phyloP scores from a whole-genome alignment of 2,113 vertebrate genomes.

The Nothoprocta perdicaria region DNA sequence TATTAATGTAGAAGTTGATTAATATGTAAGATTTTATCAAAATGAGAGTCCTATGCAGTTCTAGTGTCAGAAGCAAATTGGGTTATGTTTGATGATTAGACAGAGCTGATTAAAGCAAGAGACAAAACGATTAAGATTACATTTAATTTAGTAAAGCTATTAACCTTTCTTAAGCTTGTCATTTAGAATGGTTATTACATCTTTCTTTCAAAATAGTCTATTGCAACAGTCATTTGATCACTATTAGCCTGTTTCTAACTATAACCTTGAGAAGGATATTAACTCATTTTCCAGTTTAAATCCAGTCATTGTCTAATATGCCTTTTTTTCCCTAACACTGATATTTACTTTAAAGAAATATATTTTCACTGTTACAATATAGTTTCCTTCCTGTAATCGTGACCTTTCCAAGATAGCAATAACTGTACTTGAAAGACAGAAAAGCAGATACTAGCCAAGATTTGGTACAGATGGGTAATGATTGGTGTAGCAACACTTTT shows the following conservation, averaged over 20 bases:
- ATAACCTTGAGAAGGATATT: not conserved
- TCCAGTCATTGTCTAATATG: not conserved
- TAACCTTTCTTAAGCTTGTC: not conserved
- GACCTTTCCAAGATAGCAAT: not conserved
- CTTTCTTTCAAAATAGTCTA: not conserved
- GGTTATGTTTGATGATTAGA: not conserved
- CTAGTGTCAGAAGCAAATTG: not conserved
- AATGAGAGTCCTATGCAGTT: not conserved
- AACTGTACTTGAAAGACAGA: not conserved
- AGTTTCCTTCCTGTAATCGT: not conserved
- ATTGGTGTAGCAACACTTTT: not conserved
- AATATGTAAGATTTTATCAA: slow-evolving; percentile 28
- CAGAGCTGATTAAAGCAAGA: not conserved
- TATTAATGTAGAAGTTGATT: not conserved
- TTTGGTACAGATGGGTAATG: not conserved
- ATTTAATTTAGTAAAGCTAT: not conserved
- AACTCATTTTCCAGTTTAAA: not conserved
- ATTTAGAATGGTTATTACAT: not conserved
- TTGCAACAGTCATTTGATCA: not conserved
- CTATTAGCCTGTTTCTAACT: not conserved
- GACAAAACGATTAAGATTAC: not conserved
- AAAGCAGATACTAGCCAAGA: not conserved
- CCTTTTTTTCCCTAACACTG: not conserved
- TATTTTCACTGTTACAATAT: not conserved
- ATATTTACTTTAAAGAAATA: not conserved